These are phyloP conservation scores for Chiloscyllium plagiosum DNA, from an alignment of 2,113 vertebrate species.

Conservation along the genomic window DNA sequence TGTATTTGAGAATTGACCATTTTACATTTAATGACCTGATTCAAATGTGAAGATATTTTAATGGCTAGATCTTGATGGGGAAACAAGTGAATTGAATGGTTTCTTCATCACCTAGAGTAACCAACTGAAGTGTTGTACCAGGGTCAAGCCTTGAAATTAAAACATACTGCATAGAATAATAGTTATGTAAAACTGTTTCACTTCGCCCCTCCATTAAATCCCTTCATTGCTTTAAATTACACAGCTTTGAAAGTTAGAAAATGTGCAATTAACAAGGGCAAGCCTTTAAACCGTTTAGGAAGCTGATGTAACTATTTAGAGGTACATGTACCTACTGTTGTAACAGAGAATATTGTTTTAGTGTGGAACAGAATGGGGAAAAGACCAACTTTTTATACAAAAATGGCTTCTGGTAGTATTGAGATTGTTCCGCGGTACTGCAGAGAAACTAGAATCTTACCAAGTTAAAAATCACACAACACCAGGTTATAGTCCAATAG, in stretches of 20 bases:
- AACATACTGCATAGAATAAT: neutral
- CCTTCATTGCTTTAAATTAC: neutral
- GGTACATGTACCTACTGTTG: neutral
- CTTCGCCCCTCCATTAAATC: neutral
- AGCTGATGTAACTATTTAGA: neutral
- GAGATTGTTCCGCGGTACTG: neutral
- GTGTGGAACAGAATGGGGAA: neutral
- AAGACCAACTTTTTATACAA: neutral
- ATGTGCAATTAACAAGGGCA: neutral
- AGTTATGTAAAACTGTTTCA: neutral
- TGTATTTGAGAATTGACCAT: neutral
- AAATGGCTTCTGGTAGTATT: neutral
- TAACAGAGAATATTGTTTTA: neutral
- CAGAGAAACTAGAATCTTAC: neutral
- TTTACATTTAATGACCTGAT: conserved; percentile 24
- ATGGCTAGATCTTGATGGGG: conserved; percentile 5
- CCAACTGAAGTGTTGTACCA: neutral
- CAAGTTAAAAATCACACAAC: too few species aligned
- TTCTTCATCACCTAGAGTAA: neutral
- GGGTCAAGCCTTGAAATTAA: neutral
- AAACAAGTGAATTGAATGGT: neutral
- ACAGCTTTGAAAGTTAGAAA: neutral
- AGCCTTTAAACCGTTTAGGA: neutral
- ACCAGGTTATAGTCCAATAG: too few species aligned
- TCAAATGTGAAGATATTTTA: conserved; percentile 30